Evolutionary conservation across 2,888 invertebrate species (phyloP), one percentile per base, ranked within the genome.

Genomic region (Carpatolechia fugitivella): DNA sequence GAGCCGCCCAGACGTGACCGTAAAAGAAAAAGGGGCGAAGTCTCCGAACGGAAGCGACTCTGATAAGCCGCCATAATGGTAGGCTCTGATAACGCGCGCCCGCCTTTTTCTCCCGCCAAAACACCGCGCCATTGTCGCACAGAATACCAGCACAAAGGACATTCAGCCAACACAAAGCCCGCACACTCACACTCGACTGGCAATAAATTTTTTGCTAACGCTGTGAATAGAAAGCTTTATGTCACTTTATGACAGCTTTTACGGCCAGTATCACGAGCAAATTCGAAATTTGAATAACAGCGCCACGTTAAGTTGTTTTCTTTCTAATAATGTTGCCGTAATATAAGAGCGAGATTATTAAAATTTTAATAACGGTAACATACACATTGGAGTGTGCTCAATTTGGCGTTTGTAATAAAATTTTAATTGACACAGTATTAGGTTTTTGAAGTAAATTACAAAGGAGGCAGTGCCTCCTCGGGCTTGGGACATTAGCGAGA

Each of bases 31-130:
- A 87, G 82, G 83, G 81, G 83, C 82, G 78, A 78, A 79, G 80
- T 79, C 78, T 80, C 74, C 78, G 76, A 72, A 68, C 80, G 87
- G 85, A 82, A 81, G 79, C 72, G 70, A 61, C 74, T 62, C 82
- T 87, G 90, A 91, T 91, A 90, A 90, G 89, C 89, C 80, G 66
- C 78, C 87, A 87, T 90, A 90, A 91, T 90, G 90, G 90, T 85
- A 76, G 68, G 65, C 72, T 72, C 78, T 79, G 88, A 90, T 90
- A 91, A 87, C 88, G 82, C 76, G 80, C 76, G 79, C 88, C 88
- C 88, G 87, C 90, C 87, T 88, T 90, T 85, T 87, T 86, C 85
- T 85, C 85, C 82, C 82, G 85, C 82, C 83, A 80, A 83, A 84
- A 85, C 82, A 83, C 69, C 79, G 81, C 80, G 82, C 85, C 80